Evolutionary conservation across 2,888 invertebrate species (phyloP), one percentile per base, ranked within the genome.

Genomic region (Limnephilus lunatus): DNA sequence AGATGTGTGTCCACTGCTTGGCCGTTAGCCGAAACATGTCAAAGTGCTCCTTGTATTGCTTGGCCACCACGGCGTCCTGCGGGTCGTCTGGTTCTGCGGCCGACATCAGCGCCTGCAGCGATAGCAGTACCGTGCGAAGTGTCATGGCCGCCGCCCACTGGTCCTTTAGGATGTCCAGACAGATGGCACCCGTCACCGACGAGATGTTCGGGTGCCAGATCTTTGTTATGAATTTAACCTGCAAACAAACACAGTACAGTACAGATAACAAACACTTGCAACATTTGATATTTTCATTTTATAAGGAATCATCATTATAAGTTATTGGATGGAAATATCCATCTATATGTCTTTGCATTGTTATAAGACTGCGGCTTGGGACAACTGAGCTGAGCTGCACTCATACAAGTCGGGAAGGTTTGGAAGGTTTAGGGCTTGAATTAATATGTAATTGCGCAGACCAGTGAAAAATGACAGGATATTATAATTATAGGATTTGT

Each of bases 161-260:
- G 95, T 99, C 99, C 96, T 99, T 99, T 92, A 99, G 96, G 94
- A 99, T 99, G 95, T 99, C 99, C 95, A 99, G 97, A 95, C 99
- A 99, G 94, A 99, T 99, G 89, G 99, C 99, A 92, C 99, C 99
- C 0, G 99, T 99, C 30, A 99, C 99, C 30, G 99, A 99, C 90
- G 99, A 99, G 94, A 99, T 99, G 96, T 99, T 99, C 91, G 99
- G 99, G 96, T 99, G 99, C 99, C 99, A 99, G 95, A 99, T 99
- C 96, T 98, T 99, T 93, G 99, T 99, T 94, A 98, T 97, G 96
- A 99, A 99, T 94, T 98, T 97, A 94, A 99, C 99, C 99, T 99
- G 95, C 32, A 96, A 95, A 81, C 30, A 81, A 25, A 68, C n/a
- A 25, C 68, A 68, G 19, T 68, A 68, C 25, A 68, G 68, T 68